A percentile compares a stretch with the other conserved stretches of the same genome.
phyloP scores from a whole-genome alignment of 1,140 invertebrate genomes.

The Papilio machaon region DNA sequence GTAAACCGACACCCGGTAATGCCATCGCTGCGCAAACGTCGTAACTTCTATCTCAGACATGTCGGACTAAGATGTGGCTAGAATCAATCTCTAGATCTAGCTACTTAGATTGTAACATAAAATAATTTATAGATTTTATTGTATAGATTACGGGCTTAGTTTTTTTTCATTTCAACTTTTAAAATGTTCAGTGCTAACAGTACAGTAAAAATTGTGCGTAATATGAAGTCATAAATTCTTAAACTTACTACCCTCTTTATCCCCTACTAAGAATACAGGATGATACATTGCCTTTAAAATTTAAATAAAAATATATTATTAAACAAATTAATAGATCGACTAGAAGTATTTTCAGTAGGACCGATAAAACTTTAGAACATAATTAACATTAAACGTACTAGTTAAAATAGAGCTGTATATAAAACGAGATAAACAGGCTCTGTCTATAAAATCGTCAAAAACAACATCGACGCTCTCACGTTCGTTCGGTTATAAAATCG shows the following conservation, averaged over 20 bases:
- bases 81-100: not conserved
- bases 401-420: constrained; percentile 21
- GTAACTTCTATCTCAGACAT: not conserved
- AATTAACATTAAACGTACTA: constrained; percentile 27
- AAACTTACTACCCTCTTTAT: not conserved
- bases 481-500: constrained; percentile 18
- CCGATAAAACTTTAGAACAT: not conserved
- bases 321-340: not conserved
- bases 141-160: not conserved
- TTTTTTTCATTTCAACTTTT: not conserved
- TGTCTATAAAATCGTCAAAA: constrained; percentile 33
- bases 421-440: constrained; percentile 30
- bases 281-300: not conserved
- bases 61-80: not conserved
- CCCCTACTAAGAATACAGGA: not conserved
- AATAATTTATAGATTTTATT: not conserved
- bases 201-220: not conserved
- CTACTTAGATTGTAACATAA: not conserved
- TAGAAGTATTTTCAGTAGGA: not conserved
- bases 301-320: not conserved
- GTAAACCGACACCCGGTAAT: constrained; percentile 48
- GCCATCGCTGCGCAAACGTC: constrained; percentile 25
- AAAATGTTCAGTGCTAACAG: not conserved
- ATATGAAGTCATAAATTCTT: not conserved
- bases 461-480: constrained; percentile 21